These are phyloP conservation scores for Sandelia bainsii DNA, from an alignment of 2,797 vertebrate genomes.

Conservation along the genomic window DNA sequence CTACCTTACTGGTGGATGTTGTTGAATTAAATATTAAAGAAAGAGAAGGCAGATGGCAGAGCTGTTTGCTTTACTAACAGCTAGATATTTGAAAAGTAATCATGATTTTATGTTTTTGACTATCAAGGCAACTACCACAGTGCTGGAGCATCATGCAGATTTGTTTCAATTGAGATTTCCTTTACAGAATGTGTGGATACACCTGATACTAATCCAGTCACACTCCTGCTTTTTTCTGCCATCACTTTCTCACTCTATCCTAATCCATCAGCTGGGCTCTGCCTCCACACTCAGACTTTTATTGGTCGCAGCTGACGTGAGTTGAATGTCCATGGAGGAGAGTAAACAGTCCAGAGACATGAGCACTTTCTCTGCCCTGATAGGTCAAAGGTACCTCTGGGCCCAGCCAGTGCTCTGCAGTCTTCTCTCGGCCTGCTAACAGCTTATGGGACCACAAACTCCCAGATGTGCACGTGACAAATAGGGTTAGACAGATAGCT, in stretches of 20 bases:
- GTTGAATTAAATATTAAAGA: too few species aligned
- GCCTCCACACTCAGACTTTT: slow-evolving; percentile 9
- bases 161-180: too few species aligned
- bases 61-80: too few species aligned
- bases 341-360: slow-evolving; percentile 27
- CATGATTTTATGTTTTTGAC: background rate
- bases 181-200: background rate
- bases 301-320: slow-evolving; percentile 31
- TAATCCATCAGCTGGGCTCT: slow-evolving; percentile 2
- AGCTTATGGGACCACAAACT: slow-evolving; percentile 8
- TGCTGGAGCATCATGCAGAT: too few species aligned
- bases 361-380: slow-evolving; percentile 34
- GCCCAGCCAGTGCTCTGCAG: slow-evolving; percentile 20
- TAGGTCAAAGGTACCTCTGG: slow-evolving; percentile 45
- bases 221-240: background rate
- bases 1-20: background rate
- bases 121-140: background rate
- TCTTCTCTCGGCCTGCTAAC: slow-evolving; percentile 17
- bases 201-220: background rate
- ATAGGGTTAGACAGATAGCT: slow-evolving; percentile 8
- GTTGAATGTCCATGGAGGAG: slow-evolving; percentile 44
- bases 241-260: background rate
- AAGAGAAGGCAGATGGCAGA: too few species aligned
- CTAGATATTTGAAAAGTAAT: background rate
- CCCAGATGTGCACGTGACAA: slow-evolving; percentile 24